Evolutionary conservation across 2,888 invertebrate species (phyloP), one percentile per base, ranked within the genome.

Genomic region (Drosophila birchii): DNA sequence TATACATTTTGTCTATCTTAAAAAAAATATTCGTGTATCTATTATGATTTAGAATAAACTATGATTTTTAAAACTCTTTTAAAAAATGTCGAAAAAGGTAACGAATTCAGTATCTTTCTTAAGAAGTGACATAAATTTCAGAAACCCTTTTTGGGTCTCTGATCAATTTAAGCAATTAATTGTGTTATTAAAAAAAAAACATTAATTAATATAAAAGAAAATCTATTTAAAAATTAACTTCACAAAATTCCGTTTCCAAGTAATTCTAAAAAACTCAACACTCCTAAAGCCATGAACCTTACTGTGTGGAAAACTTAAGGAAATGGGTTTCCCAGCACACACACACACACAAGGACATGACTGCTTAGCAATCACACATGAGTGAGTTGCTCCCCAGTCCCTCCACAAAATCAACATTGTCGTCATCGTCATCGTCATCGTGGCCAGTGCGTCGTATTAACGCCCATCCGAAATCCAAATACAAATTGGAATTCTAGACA

Each of bases 401-500:
- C 34, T 26, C 5, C 29, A 29, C 36, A 66, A 39, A 53, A 54
- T 63, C 45, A 57, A 44, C 67, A 71, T 62, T 44, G 55, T 44
- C 68, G 58, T 69, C 53, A 57, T 57, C 45, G 36, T 26, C 44
- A 39, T 41, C 47, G 23, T 41, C 55, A 18, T 55, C 49, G 34
- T 53, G 47, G 20, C 29, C 39, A 41, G 32, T 44, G 32, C 58
- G 56, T 69, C 73, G 84, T 81, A 71, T 78, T 80, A 82, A 78
- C 72, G 85, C 79, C 68, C 68, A 43, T 54, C 53, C 43, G 23
- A 76, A 70, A 75, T 70, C 80, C 71, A 66, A 75, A 81, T 77
- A 86, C 84, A 84, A 84, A 84, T 86, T 86, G 84, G 81, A 86
- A 84, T 78, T 77, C 69, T 56, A 58, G 34, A 6, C n/a, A n/a